These are phyloP conservation scores for Dendronephthya gigantea DNA, from an alignment of 64 coral and sea anemone species.

Conservation along the genomic window DNA sequence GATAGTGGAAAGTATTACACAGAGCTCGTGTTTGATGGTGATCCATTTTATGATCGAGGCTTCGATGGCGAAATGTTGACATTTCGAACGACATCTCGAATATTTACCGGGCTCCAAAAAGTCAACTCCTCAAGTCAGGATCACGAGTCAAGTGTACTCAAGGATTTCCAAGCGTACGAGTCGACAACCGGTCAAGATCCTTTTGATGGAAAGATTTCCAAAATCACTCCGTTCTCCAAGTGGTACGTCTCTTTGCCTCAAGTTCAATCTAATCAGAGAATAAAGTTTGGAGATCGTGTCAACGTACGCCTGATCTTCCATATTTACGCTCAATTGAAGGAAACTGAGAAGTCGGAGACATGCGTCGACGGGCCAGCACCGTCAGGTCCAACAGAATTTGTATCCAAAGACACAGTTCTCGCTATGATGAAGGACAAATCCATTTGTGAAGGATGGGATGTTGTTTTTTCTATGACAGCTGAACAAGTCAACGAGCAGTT, in stretches of 20 bases:
- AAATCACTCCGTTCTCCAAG: constrained; percentile 10
- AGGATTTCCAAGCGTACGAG: neutral
- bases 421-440: neutral
- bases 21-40: constrained; percentile 25
- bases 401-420: neutral
- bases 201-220: constrained; percentile 1
- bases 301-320: constrained; percentile 3
- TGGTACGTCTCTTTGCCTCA: constrained; percentile 11
- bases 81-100: constrained; percentile 12
- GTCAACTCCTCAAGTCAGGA: neutral
- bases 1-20: constrained; percentile 27
- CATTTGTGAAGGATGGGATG: constrained; percentile 5
- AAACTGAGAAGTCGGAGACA: neutral
- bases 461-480: neutral
- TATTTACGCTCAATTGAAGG: constrained; percentile 23
- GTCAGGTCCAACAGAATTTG: no score
- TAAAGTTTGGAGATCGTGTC: neutral
- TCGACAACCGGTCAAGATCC: constrained; percentile 9
- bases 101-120: constrained; percentile 10
- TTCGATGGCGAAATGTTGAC: neutral
- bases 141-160: neutral
- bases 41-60: constrained; percentile 21
- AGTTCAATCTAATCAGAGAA: neutral
- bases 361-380: neutral
- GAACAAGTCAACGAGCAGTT: neutral